Evolutionary conservation across 1,140 invertebrate genomes (phyloP).

Genomic region (Aphis gossypii): DNA sequence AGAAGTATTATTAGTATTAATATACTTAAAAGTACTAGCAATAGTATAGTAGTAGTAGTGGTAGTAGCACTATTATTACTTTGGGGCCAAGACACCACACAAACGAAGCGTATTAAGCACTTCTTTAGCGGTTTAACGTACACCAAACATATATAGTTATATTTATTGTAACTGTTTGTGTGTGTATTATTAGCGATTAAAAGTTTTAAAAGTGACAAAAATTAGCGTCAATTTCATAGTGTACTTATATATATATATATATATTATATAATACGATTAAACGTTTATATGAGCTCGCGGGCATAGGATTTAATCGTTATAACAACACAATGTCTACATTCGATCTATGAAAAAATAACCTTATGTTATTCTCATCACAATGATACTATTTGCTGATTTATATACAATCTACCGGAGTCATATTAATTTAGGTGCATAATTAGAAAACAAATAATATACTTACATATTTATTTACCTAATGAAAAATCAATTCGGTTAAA

Average conservation of each 20-base stretch:
- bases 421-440: neutral
- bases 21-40: neutral
- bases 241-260: neutral
- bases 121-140: constrained; percentile 19
- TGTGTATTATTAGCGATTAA: neutral
- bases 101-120: constrained; percentile 39
- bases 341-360: neutral
- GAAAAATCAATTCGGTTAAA: neutral
- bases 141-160: neutral
- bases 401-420: neutral
- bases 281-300: neutral
- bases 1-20: neutral
- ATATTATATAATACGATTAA: neutral
- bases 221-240: constrained; percentile 17
- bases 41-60: neutral
- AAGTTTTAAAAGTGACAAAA: constrained; percentile 18
- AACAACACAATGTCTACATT: neutral
- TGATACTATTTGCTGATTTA: neutral
- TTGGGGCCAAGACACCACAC: neutral
- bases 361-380: neutral
- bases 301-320: neutral
- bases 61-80: neutral
- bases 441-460: neutral
- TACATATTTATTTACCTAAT: neutral
- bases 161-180: neutral